Conservation (phyloP, 2,113 vertebrate species). For the Anguilla japonica region DNA sequence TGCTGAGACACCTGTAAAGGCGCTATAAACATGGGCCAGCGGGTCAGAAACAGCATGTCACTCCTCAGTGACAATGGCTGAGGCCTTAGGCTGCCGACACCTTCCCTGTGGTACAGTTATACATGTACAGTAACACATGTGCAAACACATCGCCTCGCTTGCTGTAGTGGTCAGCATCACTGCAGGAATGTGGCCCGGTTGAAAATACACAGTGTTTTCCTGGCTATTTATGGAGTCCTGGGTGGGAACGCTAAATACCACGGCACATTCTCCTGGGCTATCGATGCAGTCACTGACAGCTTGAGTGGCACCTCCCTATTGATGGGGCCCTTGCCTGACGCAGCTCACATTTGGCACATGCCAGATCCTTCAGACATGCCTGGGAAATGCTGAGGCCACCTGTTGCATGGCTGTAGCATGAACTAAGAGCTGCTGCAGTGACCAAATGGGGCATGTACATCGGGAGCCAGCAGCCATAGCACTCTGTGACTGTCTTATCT, state of each 20-base stretch:
- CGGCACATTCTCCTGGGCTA: background rate
- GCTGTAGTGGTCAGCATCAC: background rate
- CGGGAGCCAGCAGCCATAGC: background rate
- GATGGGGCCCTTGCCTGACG: background rate
- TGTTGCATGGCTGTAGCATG: background rate
- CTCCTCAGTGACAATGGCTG: background rate
- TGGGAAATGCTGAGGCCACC: background rate
- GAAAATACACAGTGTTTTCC: constrained; percentile 11
- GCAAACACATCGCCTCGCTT: background rate
- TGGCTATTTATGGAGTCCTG: background rate
- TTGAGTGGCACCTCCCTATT: constrained; percentile 6
- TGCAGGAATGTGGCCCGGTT: background rate
- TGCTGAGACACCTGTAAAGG: background rate
- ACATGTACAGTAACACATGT: background rate
- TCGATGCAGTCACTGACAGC: constrained; percentile 2
- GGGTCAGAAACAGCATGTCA: background rate
- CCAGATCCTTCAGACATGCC: background rate
- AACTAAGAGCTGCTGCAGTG: background rate
- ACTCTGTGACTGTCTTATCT: background rate
- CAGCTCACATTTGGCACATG: background rate
- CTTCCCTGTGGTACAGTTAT: background rate
- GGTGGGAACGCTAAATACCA: background rate
- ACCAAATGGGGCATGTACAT: background rate
- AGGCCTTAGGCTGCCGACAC: background rate
- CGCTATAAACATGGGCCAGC: background rate